Conservation (phyloP, 2,888 invertebrate species). For the Xestia ashworthii region DNA sequence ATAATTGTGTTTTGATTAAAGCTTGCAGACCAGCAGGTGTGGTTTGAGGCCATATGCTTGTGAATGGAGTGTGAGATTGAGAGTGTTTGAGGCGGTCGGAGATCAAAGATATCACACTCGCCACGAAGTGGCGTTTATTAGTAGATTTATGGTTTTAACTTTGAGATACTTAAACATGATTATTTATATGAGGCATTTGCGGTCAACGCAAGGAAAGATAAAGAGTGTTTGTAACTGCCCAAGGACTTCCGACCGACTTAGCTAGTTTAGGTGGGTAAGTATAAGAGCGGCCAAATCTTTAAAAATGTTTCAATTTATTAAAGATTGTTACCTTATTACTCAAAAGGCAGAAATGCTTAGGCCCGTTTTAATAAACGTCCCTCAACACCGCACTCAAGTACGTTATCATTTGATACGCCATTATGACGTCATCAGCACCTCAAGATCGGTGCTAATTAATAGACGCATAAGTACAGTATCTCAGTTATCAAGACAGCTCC, state of each 20-base stretch:
- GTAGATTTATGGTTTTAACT: neutral
- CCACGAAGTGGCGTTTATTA: neutral
- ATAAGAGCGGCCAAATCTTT: neutral
- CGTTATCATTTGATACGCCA: no score
- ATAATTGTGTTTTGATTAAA: neutral
- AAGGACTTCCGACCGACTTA: neutral
- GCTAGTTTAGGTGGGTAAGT: neutral
- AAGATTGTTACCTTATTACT: neutral
- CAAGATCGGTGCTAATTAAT: no score
- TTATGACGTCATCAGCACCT: no score
- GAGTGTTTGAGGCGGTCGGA: neutral
- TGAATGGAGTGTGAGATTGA: neutral
- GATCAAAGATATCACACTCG: neutral
- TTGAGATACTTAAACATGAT: neutral
- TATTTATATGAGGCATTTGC: neutral
- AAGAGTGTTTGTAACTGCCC: neutral
- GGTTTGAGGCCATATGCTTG: neutral
- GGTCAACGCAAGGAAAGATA: neutral
- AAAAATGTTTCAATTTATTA: slow-evolving; percentile 18
- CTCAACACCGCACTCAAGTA: no score
- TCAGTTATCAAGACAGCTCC: no score
- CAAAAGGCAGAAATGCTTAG: neutral
- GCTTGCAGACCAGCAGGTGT: neutral
- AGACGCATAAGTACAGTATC: no score
- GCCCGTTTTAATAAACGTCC: no score